phyloP scores from a whole-genome alignment of 1,140 invertebrate species.

The Trachymyrmex septentrionalis region DNA sequence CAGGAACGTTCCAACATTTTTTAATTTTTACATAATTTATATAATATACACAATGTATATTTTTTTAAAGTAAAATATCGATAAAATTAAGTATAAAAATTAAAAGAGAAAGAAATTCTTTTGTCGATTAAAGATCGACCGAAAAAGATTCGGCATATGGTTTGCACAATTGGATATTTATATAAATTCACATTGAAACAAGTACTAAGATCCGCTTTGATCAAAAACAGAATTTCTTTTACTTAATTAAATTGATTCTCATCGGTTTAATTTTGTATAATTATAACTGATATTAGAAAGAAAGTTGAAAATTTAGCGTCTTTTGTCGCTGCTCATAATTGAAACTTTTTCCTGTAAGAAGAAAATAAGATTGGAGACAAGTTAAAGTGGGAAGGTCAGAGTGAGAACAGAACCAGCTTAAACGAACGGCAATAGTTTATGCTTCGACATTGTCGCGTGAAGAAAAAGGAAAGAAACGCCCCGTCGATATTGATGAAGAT shows the following conservation, averaged over 20 bases:
- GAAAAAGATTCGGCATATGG: no score
- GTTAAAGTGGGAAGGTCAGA: conserved; percentile 1
- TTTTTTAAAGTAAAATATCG: not conserved
- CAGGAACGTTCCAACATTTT: not conserved
- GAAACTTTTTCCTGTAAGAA: not conserved
- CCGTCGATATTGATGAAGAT: conserved; percentile 28
- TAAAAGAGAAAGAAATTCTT: not conserved
- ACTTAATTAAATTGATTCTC: no score
- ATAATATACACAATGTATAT: not conserved
- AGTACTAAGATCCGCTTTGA: no score
- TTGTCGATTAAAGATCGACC: not conserved
- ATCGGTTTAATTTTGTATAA: no score
- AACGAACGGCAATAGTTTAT: conserved; percentile 39
- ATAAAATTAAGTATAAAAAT: not conserved
- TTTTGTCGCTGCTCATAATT: not conserved
- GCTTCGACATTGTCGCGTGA: not conserved
- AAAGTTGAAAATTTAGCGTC: not conserved
- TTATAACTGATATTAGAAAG: not conserved
- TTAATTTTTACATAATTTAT: not conserved
- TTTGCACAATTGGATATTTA: no score
- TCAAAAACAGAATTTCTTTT: no score
- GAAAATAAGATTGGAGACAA: not conserved
- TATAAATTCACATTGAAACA: no score
- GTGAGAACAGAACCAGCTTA: not conserved
- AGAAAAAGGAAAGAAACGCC: conserved; percentile 9